Evolutionary conservation across 2,888 invertebrate species (phyloP).

Genomic region (Parnassius apollo): DNA sequence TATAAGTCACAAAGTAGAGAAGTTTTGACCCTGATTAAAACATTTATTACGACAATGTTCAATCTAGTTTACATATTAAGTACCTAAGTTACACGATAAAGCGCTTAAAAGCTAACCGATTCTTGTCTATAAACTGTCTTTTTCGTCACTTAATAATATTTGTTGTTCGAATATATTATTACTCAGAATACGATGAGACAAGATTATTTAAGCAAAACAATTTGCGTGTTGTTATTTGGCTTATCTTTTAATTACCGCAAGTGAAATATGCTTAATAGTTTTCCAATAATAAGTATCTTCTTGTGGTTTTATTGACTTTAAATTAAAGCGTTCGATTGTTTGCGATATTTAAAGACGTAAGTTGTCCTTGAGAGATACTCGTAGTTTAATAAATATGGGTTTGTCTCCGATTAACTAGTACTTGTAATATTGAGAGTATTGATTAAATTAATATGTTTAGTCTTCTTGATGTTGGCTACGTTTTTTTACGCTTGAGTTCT

Average conservation of each 20-base stretch:
- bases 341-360: background rate
- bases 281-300: slow-evolving; percentile 11
- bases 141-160: slow-evolving; percentile 1
- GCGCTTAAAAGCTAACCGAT: background rate
- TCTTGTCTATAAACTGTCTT: slow-evolving; percentile 1
- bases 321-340: background rate
- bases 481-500: too few relatives aligned
- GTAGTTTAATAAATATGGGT: slow-evolving; percentile 3
- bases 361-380: slow-evolving; percentile 15
- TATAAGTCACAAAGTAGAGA: too few relatives aligned
- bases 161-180: background rate
- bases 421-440: too few relatives aligned
- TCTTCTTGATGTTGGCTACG: too few relatives aligned
- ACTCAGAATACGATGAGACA: background rate
- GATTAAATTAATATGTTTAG: too few relatives aligned
- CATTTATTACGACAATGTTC: too few relatives aligned
- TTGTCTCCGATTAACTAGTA: too few relatives aligned
- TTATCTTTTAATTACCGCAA: slow-evolving; percentile 21
- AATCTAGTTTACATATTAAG: too few relatives aligned
- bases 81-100: background rate
- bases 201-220: slow-evolving; percentile 20
- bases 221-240: slow-evolving; percentile 4
- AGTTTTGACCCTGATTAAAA: too few relatives aligned
- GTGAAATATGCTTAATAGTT: slow-evolving; percentile 13
- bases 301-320: slow-evolving; percentile 2